Evolutionary conservation across 2,888 invertebrate species (phyloP).

Genomic region (Furcula furcula): DNA sequence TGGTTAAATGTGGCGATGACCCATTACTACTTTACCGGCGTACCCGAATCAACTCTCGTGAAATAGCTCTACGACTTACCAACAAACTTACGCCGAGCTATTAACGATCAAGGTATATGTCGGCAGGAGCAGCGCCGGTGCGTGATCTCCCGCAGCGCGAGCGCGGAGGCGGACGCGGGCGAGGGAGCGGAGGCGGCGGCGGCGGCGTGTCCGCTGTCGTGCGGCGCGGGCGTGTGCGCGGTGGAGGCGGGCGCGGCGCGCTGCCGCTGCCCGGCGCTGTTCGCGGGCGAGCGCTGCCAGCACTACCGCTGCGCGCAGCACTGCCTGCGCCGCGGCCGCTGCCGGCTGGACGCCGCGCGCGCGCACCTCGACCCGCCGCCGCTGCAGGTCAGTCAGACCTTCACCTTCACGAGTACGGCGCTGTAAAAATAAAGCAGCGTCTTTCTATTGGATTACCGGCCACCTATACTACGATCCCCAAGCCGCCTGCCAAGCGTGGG

Average conservation of each 20-base stretch:
- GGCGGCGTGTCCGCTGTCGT: constrained; percentile 86
- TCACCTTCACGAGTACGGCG: too few species aligned
- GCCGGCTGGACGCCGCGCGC: constrained; percentile 24
- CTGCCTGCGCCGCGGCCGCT: constrained; percentile 42
- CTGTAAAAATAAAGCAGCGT: too few species aligned
- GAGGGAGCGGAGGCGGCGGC: constrained; percentile 10
- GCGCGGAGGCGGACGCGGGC: constrained; percentile 3
- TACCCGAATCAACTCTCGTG: background rate
- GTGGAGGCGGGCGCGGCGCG: constrained; percentile 18
- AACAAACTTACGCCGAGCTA: too few species aligned
- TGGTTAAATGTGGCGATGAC: too few species aligned
- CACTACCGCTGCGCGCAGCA: constrained; percentile 44
- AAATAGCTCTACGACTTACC: too few species aligned
- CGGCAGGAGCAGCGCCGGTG: constrained; percentile 42
- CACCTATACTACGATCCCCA: too few species aligned
- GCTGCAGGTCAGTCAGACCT: constrained; percentile 69
- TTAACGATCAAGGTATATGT: too few species aligned
- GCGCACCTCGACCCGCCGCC: constrained; percentile 53
- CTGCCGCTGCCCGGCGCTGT: constrained; percentile 30
- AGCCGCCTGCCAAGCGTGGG: too few species aligned
- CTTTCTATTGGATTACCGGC: too few species aligned
- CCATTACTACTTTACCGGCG: too few species aligned
- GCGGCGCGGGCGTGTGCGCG: constrained; percentile 77
- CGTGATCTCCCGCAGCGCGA: constrained; percentile 29
- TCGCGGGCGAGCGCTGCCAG: constrained; percentile 54